phyloP scores from a whole-genome alignment of 2,797 vertebrate genomes.

The Gymnocypris eckloni region DNA sequence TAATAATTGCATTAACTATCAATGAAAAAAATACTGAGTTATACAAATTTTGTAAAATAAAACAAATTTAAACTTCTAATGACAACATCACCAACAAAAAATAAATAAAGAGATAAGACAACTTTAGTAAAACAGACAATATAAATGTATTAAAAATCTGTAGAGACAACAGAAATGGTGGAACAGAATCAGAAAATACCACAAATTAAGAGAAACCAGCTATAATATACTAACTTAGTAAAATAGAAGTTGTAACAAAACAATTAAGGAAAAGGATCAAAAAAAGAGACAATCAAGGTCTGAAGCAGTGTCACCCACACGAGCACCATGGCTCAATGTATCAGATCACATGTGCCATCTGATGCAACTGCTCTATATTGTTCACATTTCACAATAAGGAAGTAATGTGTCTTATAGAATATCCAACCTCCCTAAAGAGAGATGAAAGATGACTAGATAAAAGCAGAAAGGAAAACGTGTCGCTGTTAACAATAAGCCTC shows the following conservation, averaged over 20 bases:
- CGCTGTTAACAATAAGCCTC: conserved; percentile 33
- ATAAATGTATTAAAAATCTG: no score
- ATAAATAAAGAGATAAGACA: neutral
- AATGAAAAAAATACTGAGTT: neutral
- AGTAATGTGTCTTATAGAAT: neutral
- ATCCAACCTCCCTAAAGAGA: conserved; percentile 17
- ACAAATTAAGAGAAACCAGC: no score
- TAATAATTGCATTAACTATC: no score
- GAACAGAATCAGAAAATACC: neutral
- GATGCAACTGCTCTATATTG: neutral
- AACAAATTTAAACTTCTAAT: neutral
- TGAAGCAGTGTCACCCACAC: neutral
- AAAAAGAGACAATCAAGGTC: neutral
- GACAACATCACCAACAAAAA: neutral
- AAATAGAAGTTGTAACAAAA: no score
- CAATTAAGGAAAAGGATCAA: neutral
- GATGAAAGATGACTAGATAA: conserved; percentile 2
- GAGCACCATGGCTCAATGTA: neutral
- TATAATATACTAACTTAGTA: no score
- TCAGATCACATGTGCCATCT: neutral
- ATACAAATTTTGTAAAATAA: neutral
- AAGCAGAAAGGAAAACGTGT: conserved; percentile 1
- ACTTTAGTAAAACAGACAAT: no score
- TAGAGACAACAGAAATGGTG: no score
- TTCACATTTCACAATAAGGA: neutral